phyloP scores from a whole-genome alignment of 2,888 invertebrate genomes.

The Rhopalosiphum nymphaeae region DNA sequence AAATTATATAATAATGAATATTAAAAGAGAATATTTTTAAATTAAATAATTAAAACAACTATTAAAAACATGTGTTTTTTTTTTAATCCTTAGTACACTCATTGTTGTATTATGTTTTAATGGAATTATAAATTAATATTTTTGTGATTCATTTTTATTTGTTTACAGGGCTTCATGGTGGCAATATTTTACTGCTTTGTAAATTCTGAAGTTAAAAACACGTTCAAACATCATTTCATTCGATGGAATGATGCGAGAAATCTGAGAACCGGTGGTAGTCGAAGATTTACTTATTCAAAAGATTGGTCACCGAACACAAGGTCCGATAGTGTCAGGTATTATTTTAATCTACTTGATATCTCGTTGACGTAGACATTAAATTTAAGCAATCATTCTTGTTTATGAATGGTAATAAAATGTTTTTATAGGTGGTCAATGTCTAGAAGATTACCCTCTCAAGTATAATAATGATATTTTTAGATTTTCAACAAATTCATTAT shows the following conservation, averaged over 20 bases:
- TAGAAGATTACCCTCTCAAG: slow-evolving; percentile 53
- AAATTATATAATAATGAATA: neutral
- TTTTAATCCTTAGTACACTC: neutral
- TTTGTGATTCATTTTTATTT: neutral
- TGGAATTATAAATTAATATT: neutral
- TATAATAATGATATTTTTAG: slow-evolving; percentile 34
- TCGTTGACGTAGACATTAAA: neutral
- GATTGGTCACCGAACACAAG: slow-evolving; percentile 78
- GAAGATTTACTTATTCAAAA: slow-evolving; percentile 78
- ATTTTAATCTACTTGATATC: neutral
- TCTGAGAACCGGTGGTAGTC: slow-evolving; percentile 75
- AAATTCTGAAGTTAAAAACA: slow-evolving; percentile 91
- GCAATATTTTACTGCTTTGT: slow-evolving; percentile 93
- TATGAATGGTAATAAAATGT: slow-evolving; percentile 26
- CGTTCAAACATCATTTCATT: slow-evolving; percentile 84
- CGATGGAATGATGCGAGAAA: slow-evolving; percentile 81
- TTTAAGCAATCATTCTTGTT: slow-evolving; percentile 1
- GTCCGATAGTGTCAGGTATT: slow-evolving; percentile 70
- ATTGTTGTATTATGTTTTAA: neutral
- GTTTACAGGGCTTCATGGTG: slow-evolving; percentile 85
- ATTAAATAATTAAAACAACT: neutral
- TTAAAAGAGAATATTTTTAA: neutral
- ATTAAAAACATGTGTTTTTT: neutral
- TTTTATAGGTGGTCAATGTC: slow-evolving; percentile 51
- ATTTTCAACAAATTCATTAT: neutral